Evolutionary conservation across 2,797 vertebrate species (phyloP).

Genomic region (Malurus leucopterus): DNA sequence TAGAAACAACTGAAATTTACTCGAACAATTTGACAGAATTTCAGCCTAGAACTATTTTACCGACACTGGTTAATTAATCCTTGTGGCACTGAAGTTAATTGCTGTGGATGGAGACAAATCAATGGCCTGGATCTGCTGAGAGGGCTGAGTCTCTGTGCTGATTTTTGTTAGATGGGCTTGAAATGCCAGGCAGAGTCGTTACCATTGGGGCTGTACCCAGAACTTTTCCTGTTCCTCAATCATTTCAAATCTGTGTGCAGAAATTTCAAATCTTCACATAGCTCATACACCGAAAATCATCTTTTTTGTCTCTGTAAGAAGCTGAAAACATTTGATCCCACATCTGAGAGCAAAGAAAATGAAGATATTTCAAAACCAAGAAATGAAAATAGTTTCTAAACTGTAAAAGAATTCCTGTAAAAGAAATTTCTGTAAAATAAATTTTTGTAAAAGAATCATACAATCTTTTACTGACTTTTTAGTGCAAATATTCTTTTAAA

Average conservation of each 20-base stretch:
- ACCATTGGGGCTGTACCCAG: neutral
- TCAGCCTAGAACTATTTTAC: neutral
- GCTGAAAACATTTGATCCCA: neutral
- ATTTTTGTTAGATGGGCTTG: slow-evolving; percentile 25
- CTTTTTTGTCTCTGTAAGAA: neutral
- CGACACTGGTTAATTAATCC: neutral
- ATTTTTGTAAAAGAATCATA: neutral
- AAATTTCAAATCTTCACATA: neutral
- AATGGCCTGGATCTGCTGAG: neutral
- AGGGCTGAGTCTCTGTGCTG: neutral
- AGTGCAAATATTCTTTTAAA: neutral
- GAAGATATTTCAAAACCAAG: neutral
- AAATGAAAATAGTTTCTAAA: neutral
- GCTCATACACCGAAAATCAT: neutral
- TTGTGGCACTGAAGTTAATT: neutral
- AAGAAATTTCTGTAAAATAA: neutral
- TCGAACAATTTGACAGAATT: neutral
- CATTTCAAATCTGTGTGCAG: neutral
- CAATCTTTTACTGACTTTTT: neutral
- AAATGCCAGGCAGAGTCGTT: slow-evolving; percentile 37
- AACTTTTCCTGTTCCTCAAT: neutral
- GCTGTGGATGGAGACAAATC: neutral
- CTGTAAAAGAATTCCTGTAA: neutral
- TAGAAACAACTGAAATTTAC: neutral
- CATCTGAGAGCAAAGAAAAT: neutral